phyloP scores from a whole-genome alignment of 2,797 vertebrate species.

The Botia almorhae region DNA sequence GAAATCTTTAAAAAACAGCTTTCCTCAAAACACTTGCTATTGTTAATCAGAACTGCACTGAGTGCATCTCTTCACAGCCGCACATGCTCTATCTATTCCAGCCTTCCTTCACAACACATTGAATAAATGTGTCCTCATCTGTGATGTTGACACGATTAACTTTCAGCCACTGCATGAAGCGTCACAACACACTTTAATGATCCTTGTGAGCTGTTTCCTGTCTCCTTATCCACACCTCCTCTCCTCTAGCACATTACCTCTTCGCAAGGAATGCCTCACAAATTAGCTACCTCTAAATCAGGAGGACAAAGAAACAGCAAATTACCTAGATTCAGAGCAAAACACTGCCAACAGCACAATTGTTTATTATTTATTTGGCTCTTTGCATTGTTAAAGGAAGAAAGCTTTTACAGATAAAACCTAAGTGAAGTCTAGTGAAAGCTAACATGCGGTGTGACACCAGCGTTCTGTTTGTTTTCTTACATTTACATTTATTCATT shows the following conservation, averaged over 20 bases:
- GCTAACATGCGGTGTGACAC: neutral
- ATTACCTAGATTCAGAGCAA: conserved; percentile 34
- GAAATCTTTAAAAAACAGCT: neutral
- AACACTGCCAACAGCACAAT: conserved; percentile 35
- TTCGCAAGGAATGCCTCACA: conserved; percentile 50
- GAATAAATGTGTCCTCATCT: conserved; percentile 62
- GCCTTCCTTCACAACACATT: conserved; percentile 55
- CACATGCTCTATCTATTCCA: conserved; percentile 44
- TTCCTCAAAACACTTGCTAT: conserved; percentile 28
- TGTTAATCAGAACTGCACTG: conserved; percentile 41
- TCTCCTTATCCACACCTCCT: conserved; percentile 26
- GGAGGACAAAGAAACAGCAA: conserved; percentile 36
- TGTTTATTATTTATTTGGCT: conserved; percentile 43
- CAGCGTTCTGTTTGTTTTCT: neutral
- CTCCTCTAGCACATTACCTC: conserved; percentile 28
- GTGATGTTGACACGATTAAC: conserved; percentile 64
- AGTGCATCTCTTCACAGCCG: conserved; percentile 29
- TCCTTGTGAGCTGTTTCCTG: conserved; percentile 36
- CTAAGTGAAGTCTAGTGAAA: conserved; percentile 45
- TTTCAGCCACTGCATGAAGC: conserved; percentile 58
- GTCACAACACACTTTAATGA: conserved; percentile 62
- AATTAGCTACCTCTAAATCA: conserved; percentile 46
- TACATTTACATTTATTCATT: neutral
- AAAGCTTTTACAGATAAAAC: conserved; percentile 42
- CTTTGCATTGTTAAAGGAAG: conserved; percentile 48